A percentile compares a stretch with the other conserved stretches of the same genome.
These are phyloP conservation scores for Scotopteryx bipunctaria DNA, from an alignment of 2,888 invertebrate genomes.

Conservation along the genomic window DNA sequence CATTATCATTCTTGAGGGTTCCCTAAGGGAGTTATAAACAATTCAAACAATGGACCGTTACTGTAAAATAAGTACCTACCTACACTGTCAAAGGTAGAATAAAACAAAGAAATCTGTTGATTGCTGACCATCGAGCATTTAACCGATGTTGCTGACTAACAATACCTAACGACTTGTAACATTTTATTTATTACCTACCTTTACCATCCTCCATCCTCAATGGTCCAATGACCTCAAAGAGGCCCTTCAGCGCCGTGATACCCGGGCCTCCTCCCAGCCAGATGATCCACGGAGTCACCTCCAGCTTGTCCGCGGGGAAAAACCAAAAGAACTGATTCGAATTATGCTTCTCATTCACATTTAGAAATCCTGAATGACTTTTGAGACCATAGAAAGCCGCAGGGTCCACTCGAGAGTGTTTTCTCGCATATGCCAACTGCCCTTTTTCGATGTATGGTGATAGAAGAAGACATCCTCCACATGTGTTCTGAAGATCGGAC, in stretches of 20 bases:
- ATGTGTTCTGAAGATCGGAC: not conserved
- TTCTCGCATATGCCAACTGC: conserved; percentile 7
- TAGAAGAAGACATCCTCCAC: conserved; percentile 23
- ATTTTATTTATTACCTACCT: conserved; percentile 37
- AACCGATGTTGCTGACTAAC: too few species aligned
- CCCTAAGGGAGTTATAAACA: too few species aligned
- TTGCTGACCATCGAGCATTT: too few species aligned
- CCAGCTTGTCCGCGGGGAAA: conserved; percentile 79
- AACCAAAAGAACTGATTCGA: conserved; percentile 93
- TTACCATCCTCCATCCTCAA: conserved; percentile 43
- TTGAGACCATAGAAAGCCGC: conserved; percentile 35
- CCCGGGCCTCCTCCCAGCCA: conserved; percentile 94
- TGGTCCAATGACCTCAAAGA: conserved; percentile 57
- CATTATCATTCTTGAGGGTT: too few species aligned
- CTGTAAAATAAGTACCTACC: too few species aligned
- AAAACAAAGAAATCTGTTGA: too few species aligned
- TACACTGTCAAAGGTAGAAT: too few species aligned
- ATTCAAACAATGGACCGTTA: too few species aligned
- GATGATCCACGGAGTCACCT: conserved; percentile 85
- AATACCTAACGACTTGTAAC: too few species aligned
- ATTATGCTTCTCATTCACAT: conserved; percentile 86
- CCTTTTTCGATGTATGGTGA: conserved; percentile 23
- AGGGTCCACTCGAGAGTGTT: conserved; percentile 22
- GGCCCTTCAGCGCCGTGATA: conserved; percentile 77
- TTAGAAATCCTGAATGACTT: conserved; percentile 77